These are phyloP conservation scores for Acanthococcus lagerstroemiae DNA, from an alignment of 2,888 invertebrate genomes.

Conservation along the genomic window DNA sequence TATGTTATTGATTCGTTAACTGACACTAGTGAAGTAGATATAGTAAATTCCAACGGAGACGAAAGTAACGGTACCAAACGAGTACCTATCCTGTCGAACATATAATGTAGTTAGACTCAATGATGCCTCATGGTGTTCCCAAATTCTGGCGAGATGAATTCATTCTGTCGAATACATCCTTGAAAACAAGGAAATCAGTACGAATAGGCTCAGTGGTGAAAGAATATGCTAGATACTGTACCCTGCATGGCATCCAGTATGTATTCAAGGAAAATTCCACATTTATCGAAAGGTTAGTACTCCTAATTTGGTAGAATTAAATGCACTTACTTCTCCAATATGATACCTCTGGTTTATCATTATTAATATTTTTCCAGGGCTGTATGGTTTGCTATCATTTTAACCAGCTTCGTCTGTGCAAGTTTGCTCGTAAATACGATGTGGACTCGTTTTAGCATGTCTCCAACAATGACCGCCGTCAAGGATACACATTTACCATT, in stretches of 20 bases:
- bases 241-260: slow-evolving; percentile 38
- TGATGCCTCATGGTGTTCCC: neutral
- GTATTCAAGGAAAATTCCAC: slow-evolving; percentile 37
- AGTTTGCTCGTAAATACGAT: slow-evolving; percentile 35
- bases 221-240: slow-evolving; percentile 37
- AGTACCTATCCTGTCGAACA: too few species aligned
- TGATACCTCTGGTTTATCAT: too few species aligned
- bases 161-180: neutral
- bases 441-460: slow-evolving; percentile 37
- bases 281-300: slow-evolving; percentile 36
- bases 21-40: too few species aligned
- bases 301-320: neutral
- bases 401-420: slow-evolving; percentile 35
- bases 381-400: slow-evolving; percentile 35
- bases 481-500: slow-evolving; percentile 38
- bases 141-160: slow-evolving; percentile 22
- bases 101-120: too few species aligned
- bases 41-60: too few species aligned
- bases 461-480: slow-evolving; percentile 38
- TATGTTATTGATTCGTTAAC: too few species aligned
- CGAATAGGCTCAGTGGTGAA: slow-evolving; percentile 32
- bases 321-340: neutral
- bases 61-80: too few species aligned
- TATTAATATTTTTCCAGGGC: slow-evolving; percentile 31
- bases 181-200: neutral